Conservation (phyloP, 2,888 invertebrate species). For the Cinara cedri region DNA sequence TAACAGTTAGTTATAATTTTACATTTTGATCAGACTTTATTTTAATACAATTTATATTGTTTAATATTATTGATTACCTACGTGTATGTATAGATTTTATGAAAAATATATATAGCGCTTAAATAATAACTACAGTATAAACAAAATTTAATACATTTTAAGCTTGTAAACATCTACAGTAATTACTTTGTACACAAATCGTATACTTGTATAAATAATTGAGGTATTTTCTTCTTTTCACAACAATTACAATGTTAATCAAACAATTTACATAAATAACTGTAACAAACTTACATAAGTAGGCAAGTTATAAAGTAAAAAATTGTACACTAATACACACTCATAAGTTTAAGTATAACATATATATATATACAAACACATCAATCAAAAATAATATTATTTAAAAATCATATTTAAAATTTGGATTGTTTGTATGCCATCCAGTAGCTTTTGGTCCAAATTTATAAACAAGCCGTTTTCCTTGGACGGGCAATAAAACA, state of each 20-base stretch:
- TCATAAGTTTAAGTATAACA: background rate
- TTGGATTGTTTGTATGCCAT: constrained; percentile 74
- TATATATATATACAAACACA: background rate
- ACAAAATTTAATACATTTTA: background rate
- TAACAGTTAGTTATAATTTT: constrained; percentile 32
- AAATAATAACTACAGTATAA: constrained; percentile 25
- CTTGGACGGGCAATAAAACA: constrained; percentile 77
- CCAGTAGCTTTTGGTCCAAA: constrained; percentile 81
- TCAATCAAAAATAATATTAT: no score
- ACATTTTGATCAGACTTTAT: constrained; percentile 31
- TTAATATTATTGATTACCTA: constrained; percentile 17
- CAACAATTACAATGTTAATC: no score
- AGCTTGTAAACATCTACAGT: background rate
- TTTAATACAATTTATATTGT: constrained; percentile 24
- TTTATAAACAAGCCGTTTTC: constrained; percentile 78
- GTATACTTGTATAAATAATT: background rate
- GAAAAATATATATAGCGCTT: background rate
- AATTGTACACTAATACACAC: no score
- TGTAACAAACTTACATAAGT: constrained; percentile 13
- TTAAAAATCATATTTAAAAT: constrained; percentile 62
- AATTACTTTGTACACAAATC: background rate
- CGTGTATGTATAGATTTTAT: constrained; percentile 11
- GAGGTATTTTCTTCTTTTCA: constrained; percentile 13
- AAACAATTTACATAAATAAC: background rate
- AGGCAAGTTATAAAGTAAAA: background rate